Evolutionary conservation across 2,797 vertebrate species (phyloP).

Genomic region (Paramormyrops hopkinsi): DNA sequence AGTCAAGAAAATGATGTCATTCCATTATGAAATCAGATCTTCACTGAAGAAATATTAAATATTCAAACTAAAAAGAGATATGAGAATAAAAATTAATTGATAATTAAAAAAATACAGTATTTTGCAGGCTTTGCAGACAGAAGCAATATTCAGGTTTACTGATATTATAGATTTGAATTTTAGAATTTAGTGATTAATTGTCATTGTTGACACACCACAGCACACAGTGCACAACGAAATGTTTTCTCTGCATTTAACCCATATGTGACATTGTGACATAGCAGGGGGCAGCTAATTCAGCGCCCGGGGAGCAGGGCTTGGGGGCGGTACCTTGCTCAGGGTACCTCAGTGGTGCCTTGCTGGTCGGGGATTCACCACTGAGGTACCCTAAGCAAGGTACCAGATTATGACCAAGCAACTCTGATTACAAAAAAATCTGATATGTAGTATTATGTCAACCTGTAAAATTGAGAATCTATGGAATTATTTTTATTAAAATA

Average conservation of each 20-base stretch:
- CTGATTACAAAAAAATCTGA: neutral
- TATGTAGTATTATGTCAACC: neutral
- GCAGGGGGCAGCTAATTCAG: no score
- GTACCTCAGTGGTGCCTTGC: no score
- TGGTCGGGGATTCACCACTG: no score
- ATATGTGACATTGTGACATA: no score
- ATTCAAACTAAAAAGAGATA: neutral
- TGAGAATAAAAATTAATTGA: neutral
- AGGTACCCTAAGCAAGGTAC: no score
- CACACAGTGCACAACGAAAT: no score
- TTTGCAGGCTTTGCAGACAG: neutral
- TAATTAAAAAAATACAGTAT: neutral
- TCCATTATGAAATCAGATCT: neutral
- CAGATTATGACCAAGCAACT: neutral
- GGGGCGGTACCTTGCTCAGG: no score
- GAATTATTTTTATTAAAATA: neutral
- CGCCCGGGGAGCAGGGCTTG: no score
- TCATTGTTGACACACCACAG: no score
- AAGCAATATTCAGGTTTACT: neutral
- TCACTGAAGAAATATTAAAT: neutral
- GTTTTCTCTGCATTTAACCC: no score
- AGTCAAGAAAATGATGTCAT: neutral
- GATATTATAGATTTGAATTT: neutral
- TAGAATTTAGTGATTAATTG: no score
- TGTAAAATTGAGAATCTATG: neutral